A percentile compares a stretch with the other conserved stretches of the same genome.
Evolutionary conservation across 2,797 vertebrate species (phyloP).

Genomic region (Agapornis canus): DNA sequence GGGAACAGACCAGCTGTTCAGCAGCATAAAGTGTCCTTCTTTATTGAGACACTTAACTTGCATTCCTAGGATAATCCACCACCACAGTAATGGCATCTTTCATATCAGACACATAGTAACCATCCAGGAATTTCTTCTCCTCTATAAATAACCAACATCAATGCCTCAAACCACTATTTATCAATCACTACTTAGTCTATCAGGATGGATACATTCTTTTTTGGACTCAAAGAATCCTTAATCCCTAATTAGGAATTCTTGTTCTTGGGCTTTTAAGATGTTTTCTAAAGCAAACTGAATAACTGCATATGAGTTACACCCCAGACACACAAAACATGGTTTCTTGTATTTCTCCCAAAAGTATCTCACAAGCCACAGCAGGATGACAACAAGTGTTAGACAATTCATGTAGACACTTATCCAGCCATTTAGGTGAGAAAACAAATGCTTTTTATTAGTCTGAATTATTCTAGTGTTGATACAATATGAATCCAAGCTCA

Average conservation of each 20-base stretch:
- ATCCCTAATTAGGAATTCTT: background rate
- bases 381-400: too few relatives aligned
- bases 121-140: background rate
- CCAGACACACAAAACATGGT: too few relatives aligned
- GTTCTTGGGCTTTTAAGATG: background rate
- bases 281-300: background rate
- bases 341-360: too few relatives aligned
- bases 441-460: too few relatives aligned
- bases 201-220: background rate
- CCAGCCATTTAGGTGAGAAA: too few relatives aligned
- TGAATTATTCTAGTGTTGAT: too few relatives aligned
- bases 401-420: too few relatives aligned
- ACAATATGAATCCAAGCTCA: too few relatives aligned
- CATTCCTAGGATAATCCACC: slow-evolving; percentile 31
- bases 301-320: background rate
- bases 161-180: background rate
- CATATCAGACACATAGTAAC: background rate
- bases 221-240: background rate
- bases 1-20: slow-evolving; percentile 6
- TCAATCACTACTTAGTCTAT: background rate
- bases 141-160: background rate
- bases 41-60: background rate
- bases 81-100: background rate
- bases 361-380: too few relatives aligned
- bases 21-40: background rate